Percentiles rank a stretch among this genome's conserved stretches.
phyloP scores from a whole-genome alignment of 2,797 vertebrate genomes.

The Rousettus madagascariensis region DNA sequence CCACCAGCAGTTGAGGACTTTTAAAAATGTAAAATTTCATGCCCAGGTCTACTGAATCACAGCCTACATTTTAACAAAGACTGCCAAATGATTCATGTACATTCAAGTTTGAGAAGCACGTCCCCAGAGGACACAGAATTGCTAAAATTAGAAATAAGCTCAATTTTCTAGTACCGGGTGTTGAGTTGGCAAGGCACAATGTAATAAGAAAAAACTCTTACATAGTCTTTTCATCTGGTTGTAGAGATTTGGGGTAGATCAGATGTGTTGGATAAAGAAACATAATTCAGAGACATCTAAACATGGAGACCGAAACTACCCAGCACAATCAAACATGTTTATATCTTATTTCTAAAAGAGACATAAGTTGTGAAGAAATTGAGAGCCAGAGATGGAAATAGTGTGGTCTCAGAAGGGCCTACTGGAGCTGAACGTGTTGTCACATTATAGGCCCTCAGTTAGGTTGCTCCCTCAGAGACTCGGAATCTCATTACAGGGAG shows the following conservation, averaged over 20 bases:
- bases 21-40: not conserved
- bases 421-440: not conserved
- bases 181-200: not conserved
- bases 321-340: not conserved
- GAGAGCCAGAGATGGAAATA: not conserved
- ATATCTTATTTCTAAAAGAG: not conserved
- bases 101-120: not conserved
- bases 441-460: not conserved
- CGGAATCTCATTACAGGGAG: not conserved
- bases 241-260: not conserved
- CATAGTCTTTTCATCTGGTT: not conserved
- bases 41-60: not conserved
- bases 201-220: not conserved
- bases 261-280: slow-evolving; percentile 18
- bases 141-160: not conserved
- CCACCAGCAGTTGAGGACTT: not conserved
- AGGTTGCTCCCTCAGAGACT: not conserved
- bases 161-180: not conserved
- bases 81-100: not conserved
- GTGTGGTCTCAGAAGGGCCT: not conserved
- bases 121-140: not conserved
- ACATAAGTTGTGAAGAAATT: not conserved
- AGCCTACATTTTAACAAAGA: not conserved
- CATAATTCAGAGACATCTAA: not conserved
- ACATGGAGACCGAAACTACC: not conserved